These are phyloP conservation scores for Coelopa frigida DNA, from an alignment of 1,140 invertebrate species.

Conservation along the genomic window DNA sequence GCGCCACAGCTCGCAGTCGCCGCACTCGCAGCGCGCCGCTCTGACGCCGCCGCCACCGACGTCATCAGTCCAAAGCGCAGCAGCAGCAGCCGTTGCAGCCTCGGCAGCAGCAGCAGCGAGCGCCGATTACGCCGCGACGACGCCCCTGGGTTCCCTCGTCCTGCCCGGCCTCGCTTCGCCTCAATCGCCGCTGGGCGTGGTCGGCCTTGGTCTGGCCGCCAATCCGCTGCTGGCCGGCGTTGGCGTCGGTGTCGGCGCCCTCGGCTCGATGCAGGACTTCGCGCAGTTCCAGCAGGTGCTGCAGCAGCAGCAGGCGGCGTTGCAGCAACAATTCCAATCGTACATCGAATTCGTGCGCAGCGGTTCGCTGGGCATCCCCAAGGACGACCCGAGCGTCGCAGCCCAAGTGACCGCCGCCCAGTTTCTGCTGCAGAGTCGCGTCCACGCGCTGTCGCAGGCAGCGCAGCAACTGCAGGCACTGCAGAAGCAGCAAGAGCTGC, in stretches of 20 bases:
- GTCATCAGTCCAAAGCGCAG: neutral
- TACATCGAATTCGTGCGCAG: conserved; percentile 36
- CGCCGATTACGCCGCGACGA: conserved; percentile 11
- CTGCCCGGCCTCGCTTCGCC: conserved; percentile 6
- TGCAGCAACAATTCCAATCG: conserved; percentile 41
- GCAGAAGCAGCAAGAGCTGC: conserved; percentile 64
- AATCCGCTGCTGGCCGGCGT: conserved; percentile 18
- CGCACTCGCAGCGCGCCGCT: conserved; percentile 19
- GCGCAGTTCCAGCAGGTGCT: conserved; percentile 35
- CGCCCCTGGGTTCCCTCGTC: neutral
- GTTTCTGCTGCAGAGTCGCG: conserved; percentile 47
- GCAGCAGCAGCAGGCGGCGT: conserved; percentile 34
- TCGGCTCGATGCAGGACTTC: conserved; percentile 34
- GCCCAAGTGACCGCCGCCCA: conserved; percentile 38
- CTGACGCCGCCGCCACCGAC: conserved; percentile 8
- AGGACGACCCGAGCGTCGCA: conserved; percentile 33
- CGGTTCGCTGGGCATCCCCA: conserved; percentile 26
- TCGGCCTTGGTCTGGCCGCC: conserved; percentile 1
- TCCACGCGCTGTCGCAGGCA: conserved; percentile 72
- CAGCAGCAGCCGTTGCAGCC: conserved; percentile 11
- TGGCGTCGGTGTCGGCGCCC: conserved; percentile 4
- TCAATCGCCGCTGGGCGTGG: conserved; percentile 10
- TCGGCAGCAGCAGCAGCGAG: conserved; percentile 12
- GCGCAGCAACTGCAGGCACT: conserved; percentile 73
- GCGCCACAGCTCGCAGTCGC: conserved; percentile 37